phyloP scores from a whole-genome alignment of 2,888 invertebrate genomes.

The Tineola bisselliella region DNA sequence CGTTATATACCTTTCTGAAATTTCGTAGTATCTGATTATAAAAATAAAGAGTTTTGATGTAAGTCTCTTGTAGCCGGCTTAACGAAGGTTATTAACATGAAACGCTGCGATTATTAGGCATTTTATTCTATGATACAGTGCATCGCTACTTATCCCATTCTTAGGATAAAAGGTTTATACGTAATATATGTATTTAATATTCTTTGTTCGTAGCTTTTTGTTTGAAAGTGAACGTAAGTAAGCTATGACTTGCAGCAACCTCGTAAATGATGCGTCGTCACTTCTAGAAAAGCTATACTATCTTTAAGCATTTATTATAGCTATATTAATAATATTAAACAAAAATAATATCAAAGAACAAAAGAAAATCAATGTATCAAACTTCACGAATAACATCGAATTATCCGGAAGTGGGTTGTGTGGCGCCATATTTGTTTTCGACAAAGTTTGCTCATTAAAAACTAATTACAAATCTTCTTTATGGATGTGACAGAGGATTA shows the following conservation, averaged over 20 bases:
- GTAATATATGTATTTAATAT: neutral
- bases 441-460: neutral
- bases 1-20: too few species aligned
- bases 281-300: neutral
- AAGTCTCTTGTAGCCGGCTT: too few species aligned
- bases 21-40: too few species aligned
- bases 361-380: neutral
- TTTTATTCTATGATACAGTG: too few species aligned
- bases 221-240: conserved; percentile 2
- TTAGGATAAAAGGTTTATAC: too few species aligned
- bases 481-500: neutral
- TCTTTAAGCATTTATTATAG: neutral
- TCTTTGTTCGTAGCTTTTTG: neutral
- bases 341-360: too few species aligned
- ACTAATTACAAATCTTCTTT: neutral
- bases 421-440: neutral
- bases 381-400: neutral
- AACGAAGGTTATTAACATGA: too few species aligned
- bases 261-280: conserved; percentile 2
- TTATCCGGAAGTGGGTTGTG: neutral
- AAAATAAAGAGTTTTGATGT: too few species aligned
- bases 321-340: too few species aligned
- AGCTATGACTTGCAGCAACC: conserved; percentile 4
- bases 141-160: too few species aligned
- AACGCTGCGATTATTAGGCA: too few species aligned